phyloP scores from a whole-genome alignment of 1,140 invertebrate genomes.

The Akabosia matsudoensis region DNA sequence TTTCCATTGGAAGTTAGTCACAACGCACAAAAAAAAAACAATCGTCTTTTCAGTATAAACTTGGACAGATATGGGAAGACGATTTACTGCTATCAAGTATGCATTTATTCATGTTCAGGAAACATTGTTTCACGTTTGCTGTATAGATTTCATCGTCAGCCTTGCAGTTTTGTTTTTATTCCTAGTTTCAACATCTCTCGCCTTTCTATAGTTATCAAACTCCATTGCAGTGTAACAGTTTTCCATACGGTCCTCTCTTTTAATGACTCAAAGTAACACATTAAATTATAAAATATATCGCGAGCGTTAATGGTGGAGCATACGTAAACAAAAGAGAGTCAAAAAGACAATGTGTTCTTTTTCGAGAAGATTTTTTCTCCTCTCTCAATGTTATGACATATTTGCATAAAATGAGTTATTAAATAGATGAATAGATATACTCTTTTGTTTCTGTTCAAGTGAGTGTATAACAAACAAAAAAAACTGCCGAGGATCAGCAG shows the following conservation, averaged over 20 bases:
- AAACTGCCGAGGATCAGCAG: background rate
- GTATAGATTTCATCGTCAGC: background rate
- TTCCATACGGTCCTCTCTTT: background rate
- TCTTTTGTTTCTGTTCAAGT: conserved; percentile 5
- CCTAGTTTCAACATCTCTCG: background rate
- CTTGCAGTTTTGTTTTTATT: background rate
- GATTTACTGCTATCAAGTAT: too few species aligned
- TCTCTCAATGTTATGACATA: background rate
- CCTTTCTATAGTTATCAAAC: background rate
- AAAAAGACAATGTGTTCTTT: background rate
- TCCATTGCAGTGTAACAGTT: background rate
- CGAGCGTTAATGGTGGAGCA: too few species aligned
- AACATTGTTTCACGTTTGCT: background rate
- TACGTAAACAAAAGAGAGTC: too few species aligned
- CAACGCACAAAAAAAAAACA: background rate
- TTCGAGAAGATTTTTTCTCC: conserved; percentile 1
- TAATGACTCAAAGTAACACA: background rate
- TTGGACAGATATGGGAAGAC: background rate
- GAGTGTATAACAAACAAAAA: background rate
- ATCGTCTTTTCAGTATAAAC: background rate
- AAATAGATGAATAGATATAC: background rate
- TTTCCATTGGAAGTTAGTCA: conserved; percentile 11
- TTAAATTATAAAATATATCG: too few species aligned
- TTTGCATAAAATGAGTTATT: conserved; percentile 25
- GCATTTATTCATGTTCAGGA: too few species aligned